Percentiles rank a stretch among this genome's conserved stretches.
phyloP scores from a whole-genome alignment of 2,797 vertebrate species.

The Chrosomus eos region DNA sequence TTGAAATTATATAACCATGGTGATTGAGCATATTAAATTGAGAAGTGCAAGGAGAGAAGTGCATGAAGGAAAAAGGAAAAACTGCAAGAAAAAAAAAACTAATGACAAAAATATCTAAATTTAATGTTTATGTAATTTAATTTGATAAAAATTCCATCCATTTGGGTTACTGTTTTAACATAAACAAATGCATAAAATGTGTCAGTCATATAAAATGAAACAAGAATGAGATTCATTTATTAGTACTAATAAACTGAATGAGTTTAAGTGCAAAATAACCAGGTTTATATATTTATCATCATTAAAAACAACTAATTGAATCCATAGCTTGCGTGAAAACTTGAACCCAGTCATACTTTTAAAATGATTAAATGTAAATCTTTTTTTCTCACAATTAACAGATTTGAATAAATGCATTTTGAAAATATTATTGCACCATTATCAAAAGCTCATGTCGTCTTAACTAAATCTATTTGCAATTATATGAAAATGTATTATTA shows the following conservation, averaged over 20 bases:
- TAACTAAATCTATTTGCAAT: too few relatives aligned
- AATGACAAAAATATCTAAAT: background rate
- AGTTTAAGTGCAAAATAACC: background rate
- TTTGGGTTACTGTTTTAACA: background rate
- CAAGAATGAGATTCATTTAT: background rate
- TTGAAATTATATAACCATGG: background rate
- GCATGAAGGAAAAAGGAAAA: background rate
- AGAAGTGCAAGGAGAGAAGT: too few relatives aligned
- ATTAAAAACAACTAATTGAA: background rate
- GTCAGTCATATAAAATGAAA: background rate
- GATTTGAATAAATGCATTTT: background rate
- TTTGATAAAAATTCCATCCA: background rate
- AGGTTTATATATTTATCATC: background rate
- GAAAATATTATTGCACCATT: background rate
- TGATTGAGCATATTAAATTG: background rate
- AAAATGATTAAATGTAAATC: background rate
- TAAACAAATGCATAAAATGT: background rate
- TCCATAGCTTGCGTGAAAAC: background rate
- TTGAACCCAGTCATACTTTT: background rate
- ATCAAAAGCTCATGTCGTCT: background rate
- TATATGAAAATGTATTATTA: too few relatives aligned
- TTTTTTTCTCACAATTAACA: too few relatives aligned
- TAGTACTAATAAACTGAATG: background rate
- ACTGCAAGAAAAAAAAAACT: background rate
- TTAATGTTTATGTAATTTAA: background rate